phyloP scores from a whole-genome alignment of 1,140 invertebrate species.

The Meloidogyne chitwoodi region DNA sequence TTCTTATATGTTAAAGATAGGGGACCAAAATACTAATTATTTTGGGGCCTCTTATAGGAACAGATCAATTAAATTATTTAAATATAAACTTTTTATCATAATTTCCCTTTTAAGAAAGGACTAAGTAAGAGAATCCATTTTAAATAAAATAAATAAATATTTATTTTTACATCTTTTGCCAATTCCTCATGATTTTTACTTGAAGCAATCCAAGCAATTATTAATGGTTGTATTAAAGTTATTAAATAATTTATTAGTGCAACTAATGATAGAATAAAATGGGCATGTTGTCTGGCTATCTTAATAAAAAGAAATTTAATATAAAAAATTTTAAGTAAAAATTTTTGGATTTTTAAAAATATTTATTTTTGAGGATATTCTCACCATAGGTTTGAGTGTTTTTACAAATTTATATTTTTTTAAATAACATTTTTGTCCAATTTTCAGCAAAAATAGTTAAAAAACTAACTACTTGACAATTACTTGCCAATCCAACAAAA shows the following conservation, averaged over 20 bases:
- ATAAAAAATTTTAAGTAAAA: too few relatives aligned
- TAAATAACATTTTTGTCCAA: background rate
- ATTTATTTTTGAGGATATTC: too few relatives aligned
- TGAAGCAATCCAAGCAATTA: slow-evolving; percentile 6
- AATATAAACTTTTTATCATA: too few relatives aligned
- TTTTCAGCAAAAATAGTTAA: background rate
- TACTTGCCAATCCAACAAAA: slow-evolving; percentile 12
- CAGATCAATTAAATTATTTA: too few relatives aligned
- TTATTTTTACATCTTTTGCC: background rate
- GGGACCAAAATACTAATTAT: too few relatives aligned
- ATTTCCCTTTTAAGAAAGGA: too few relatives aligned
- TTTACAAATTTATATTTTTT: too few relatives aligned
- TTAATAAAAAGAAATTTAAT: background rate
- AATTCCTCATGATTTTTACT: background rate
- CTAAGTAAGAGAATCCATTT: too few relatives aligned
- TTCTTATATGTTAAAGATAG: too few relatives aligned
- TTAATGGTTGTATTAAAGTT: slow-evolving; percentile 15
- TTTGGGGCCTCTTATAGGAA: too few relatives aligned
- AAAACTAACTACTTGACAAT: slow-evolving; percentile 10
- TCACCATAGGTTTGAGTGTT: too few relatives aligned
- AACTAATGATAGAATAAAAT: slow-evolving; percentile 10
- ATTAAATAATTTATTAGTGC: slow-evolving; percentile 17
- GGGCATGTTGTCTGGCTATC: slow-evolving; percentile 15
- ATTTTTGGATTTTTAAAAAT: too few relatives aligned
- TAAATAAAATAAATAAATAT: background rate